A percentile compares a stretch with the other conserved stretches of the same genome.
phyloP scores from a whole-genome alignment of 2,113 vertebrate species.

The Lophotis ruficrista region DNA sequence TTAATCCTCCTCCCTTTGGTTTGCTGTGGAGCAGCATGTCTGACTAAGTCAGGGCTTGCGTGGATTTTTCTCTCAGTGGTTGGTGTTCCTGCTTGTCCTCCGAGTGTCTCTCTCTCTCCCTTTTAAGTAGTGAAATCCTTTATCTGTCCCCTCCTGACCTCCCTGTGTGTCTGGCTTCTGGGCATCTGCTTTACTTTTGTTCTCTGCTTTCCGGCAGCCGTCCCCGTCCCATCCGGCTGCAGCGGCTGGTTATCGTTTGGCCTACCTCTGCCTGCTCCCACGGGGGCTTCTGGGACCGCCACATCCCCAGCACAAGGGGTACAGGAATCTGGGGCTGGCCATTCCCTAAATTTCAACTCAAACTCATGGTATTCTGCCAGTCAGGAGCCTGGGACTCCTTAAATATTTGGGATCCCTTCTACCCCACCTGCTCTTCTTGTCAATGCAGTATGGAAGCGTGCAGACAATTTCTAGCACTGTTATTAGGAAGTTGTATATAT shows the following conservation, averaged over 20 bases:
- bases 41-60: background rate
- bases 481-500: background rate
- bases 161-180: background rate
- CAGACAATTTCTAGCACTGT: background rate
- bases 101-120: background rate
- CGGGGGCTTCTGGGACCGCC: background rate
- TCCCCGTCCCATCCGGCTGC: background rate
- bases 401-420: background rate
- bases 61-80: conserved; percentile 11
- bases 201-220: background rate
- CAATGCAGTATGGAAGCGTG: background rate
- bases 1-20: conserved; percentile 1
- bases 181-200: conserved; percentile 19
- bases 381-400: background rate
- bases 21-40: background rate
- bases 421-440: rapidly evolving
- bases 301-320: background rate
- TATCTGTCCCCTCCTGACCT: conserved; percentile 49
- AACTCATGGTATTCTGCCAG: background rate
- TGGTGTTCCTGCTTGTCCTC: conserved; percentile 12
- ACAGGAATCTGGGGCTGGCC: background rate
- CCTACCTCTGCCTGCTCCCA: background rate
- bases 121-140: conserved; percentile 50
- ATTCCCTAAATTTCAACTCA: background rate
- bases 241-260: background rate